Evolutionary conservation across 2,888 invertebrate species (phyloP), one percentile per base, ranked within the genome.

Genomic region (Polietes domitor): DNA sequence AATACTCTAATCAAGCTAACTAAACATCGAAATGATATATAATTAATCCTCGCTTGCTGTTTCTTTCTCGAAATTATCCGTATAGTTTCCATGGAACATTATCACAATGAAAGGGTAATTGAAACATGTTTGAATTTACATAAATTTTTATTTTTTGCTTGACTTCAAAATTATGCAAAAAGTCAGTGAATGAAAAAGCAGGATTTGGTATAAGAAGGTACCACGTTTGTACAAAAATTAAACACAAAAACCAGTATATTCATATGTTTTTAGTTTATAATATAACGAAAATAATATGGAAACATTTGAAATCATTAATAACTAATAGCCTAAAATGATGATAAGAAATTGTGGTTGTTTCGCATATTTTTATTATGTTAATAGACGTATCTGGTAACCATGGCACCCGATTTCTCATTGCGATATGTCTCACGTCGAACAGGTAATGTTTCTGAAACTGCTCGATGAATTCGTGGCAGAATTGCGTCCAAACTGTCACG

Each of bases 401-500:
- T 86, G n/a, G 90, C 91, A 80, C 90, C 90, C 9, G 90, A 90
- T 74, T 88, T 90, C 75, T 88, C 89, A 83, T 91, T 89, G 73
- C 88, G 88, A 81, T 88, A 89, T 73, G 87, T 89, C 82, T 90
- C 90, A 50, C 89, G 88, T 37, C 87, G 86, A 80, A 89, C 88
- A 15, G 91, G 89, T 79, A 90, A 78, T 76, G 87, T 87, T 75
- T 89, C 89, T 50, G 90, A 89, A 32, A 79, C 90, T 15, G 89
- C 89, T 43, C 90, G 89, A 92, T 95, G 95, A 86, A 95, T 90
- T 87, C 94, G 93, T 85, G 95, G 95, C 88, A 95, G 92, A 86
- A 94, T 91, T 87, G 94, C 89, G 91, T 95, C 95, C 94, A 96
- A 94, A 90, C 94, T 94, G 89, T 94, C 93, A 87, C 93, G 94